A percentile compares a stretch with the other conserved stretches of the same genome.
phyloP scores from a whole-genome alignment of 2,113 vertebrate species.

The Caranx melampygus region DNA sequence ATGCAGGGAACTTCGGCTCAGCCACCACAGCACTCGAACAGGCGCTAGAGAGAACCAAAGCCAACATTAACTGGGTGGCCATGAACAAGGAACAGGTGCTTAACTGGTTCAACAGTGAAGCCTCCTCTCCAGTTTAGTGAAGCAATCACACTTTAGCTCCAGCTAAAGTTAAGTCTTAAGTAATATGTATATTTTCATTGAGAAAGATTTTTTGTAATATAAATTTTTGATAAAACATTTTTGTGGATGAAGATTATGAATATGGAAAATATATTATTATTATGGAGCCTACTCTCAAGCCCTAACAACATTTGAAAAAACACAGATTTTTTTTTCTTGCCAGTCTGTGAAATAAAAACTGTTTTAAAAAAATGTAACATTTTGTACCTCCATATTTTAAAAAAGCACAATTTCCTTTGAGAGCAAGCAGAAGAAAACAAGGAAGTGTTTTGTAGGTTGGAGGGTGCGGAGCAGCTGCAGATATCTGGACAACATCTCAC shows the following conservation, averaged over 20 bases:
- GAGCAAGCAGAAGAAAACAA: background rate
- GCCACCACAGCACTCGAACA: slow-evolving; percentile 83
- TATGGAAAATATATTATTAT: slow-evolving; percentile 10
- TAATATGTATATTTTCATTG: slow-evolving; percentile 8
- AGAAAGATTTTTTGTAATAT: slow-evolving; percentile 26
- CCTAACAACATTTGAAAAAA: background rate
- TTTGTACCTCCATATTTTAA: background rate
- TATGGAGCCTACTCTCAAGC: background rate
- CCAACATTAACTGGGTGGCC: slow-evolving; percentile 90
- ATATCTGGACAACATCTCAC: background rate
- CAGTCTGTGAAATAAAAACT: background rate
- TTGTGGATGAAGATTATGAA: slow-evolving; percentile 23
- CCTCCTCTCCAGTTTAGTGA: background rate
- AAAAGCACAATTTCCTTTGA: background rate
- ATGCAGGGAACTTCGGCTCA: slow-evolving; percentile 78
- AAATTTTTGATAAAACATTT: slow-evolving; percentile 33
- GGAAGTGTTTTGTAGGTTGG: background rate
- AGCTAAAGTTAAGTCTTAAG: background rate
- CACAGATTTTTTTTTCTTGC: background rate
- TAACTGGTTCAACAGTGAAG: slow-evolving; percentile 77
- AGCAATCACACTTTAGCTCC: background rate
- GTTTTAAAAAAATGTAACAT: background rate
- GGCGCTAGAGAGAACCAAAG: slow-evolving; percentile 85
- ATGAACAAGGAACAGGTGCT: slow-evolving; percentile 78
- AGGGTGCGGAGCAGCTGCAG: background rate